Percentiles rank a stretch among this genome's conserved stretches.
These are phyloP conservation scores for Sycophila sp. DNA, from an alignment of 1,140 invertebrate genomes.

Conservation along the genomic window DNA sequence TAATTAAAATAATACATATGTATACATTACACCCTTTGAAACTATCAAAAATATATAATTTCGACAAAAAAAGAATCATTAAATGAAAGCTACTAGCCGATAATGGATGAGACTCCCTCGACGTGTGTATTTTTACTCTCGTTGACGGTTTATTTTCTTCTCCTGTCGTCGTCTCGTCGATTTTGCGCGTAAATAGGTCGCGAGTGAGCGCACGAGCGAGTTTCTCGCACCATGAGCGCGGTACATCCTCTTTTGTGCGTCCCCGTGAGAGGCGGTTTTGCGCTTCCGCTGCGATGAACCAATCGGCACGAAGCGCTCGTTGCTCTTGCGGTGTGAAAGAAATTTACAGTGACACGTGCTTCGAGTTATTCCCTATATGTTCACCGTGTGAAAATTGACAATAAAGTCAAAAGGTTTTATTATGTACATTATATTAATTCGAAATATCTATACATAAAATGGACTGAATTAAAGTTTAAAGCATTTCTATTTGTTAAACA, in stretches of 20 bases:
- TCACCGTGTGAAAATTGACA: too few species aligned
- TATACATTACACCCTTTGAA: neutral
- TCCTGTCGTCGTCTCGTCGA: neutral
- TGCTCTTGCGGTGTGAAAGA: neutral
- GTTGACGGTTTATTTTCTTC: neutral
- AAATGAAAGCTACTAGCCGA: too few species aligned
- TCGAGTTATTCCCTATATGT: too few species aligned
- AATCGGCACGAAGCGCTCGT: neutral
- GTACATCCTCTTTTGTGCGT: neutral
- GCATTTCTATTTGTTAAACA: too few species aligned
- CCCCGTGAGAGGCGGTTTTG: neutral
- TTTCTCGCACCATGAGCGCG: too few species aligned
- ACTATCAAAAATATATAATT: too few species aligned
- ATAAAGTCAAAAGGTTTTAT: too few species aligned
- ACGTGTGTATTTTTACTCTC: too few species aligned
- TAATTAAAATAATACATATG: neutral
- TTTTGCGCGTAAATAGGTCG: neutral
- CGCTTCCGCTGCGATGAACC: neutral
- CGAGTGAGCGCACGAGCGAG: too few species aligned
- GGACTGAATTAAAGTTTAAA: too few species aligned
- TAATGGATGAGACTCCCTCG: too few species aligned
- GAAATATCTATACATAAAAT: neutral
- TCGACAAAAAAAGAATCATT: too few species aligned
- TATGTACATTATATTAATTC: neutral
- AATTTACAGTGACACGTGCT: neutral